Evolutionary conservation across 2,888 invertebrate species (phyloP).

Genomic region (Acrobasis repandana): DNA sequence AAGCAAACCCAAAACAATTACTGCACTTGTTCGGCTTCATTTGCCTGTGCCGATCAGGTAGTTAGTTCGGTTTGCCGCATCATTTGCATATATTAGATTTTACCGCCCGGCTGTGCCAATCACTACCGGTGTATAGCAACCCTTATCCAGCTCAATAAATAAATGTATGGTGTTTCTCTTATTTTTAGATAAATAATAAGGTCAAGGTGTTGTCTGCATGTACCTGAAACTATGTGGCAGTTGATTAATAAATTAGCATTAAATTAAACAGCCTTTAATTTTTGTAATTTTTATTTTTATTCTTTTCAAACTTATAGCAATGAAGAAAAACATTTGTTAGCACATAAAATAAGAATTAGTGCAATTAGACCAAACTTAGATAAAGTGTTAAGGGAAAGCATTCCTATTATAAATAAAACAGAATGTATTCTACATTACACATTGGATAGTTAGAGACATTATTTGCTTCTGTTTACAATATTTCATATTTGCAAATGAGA

Average conservation of each 20-base stretch:
- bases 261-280: background rate
- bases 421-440: background rate
- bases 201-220: conserved; percentile 18
- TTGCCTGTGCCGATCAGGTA: too few relatives aligned
- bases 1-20: too few relatives aligned
- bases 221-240: conserved; percentile 32
- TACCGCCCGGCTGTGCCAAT: too few relatives aligned
- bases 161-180: background rate
- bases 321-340: conserved; percentile 19
- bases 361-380: background rate
- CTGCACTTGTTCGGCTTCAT: too few relatives aligned
- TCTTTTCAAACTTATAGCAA: conserved; percentile 12
- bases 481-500: too few relatives aligned
- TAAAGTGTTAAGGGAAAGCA: background rate
- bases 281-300: conserved; percentile 10
- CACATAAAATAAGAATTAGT: background rate
- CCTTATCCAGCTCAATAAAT: background rate
- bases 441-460: too few relatives aligned
- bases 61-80: too few relatives aligned
- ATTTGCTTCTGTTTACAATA: too few relatives aligned
- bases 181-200: conserved; percentile 1
- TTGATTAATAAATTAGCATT: conserved; percentile 1
- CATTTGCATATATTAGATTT: too few relatives aligned
- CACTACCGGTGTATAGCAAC: too few relatives aligned
- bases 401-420: background rate